A percentile compares a stretch with the other conserved stretches of the same genome.
These are phyloP conservation scores for Istiophorus platypterus DNA, from an alignment of 2,113 vertebrate genomes.

Conservation along the genomic window DNA sequence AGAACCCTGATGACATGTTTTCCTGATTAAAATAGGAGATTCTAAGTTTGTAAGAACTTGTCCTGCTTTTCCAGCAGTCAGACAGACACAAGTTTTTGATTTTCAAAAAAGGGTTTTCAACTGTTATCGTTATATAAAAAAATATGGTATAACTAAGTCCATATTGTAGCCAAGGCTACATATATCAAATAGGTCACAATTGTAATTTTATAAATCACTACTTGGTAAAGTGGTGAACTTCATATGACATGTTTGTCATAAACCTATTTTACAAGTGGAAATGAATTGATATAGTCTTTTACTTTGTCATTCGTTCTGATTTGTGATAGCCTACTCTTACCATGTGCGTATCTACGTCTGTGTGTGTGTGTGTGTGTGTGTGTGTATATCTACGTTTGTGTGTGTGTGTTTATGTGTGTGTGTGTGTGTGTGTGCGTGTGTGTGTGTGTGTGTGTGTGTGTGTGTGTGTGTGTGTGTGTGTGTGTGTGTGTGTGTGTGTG, in stretches of 20 bases:
- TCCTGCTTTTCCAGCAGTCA: too few relatives aligned
- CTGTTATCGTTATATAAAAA: too few relatives aligned
- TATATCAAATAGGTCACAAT: background rate
- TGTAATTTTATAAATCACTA: background rate
- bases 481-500: slow-evolving; percentile 12
- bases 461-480: too few relatives aligned
- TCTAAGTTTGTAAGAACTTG: background rate
- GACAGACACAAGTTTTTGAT: too few relatives aligned
- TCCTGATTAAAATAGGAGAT: too few relatives aligned
- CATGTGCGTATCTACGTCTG: background rate
- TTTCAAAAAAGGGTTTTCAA: too few relatives aligned
- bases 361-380: background rate
- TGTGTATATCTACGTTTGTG: background rate
- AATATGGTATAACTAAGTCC: background rate
- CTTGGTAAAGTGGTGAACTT: background rate
- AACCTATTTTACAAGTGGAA: too few relatives aligned
- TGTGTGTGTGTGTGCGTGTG: background rate
- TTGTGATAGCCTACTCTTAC: background rate
- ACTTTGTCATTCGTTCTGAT: background rate
- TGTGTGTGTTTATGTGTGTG: background rate
- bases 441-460: background rate
- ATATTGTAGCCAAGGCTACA: background rate
- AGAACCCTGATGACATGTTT: background rate
- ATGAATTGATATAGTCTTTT: too few relatives aligned
- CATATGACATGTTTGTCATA: too few relatives aligned